Evolutionary conservation across 1,140 invertebrate species (phyloP), one percentile per base, ranked within the genome.

Genomic region (Pseudomyrmex sp.): DNA sequence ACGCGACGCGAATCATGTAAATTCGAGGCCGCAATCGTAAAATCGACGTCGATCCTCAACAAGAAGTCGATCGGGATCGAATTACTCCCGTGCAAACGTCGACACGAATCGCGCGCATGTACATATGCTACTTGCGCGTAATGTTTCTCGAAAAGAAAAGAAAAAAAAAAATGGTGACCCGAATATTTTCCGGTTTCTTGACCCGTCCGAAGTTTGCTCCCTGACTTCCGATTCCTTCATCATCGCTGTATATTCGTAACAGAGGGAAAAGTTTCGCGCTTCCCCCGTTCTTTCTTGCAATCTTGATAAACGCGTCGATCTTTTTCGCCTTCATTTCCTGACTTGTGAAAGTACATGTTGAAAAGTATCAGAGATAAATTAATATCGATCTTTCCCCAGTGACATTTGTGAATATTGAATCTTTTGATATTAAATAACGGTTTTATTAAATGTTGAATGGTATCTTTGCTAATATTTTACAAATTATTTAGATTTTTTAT

Each of bases 21-120:
- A 92, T 93, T 90, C 84, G 35, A 35, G 86, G 66, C 65, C 70
- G 84, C 59, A 86, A 90, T 91, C 91, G 83, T 92, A 92, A 93
- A 93, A 86, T 87, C 91, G 91, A 92, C 35, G 35, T 35, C 35
- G 35, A 35, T 35, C 5, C 5, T 7, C 35, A 88, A 90, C 80
- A 69, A 87, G 85, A 84, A 89, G 26, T 62, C 61, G 66, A 61
- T 61, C 20, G 3, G 12, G 1, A 56, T 35, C 10, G 52, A 59
- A 82, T 82, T 12, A 54, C 76, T 35, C 63, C 2, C 76, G 44
- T 13, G 18, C 7, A 12, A 18, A 48, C 18, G 44, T 35, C 58
- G 56, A 46, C 54, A 10, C 23, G 59, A 35, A 35, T 35, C 20
- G n/a, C 50, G 9, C 58, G 13, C 26, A 23, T n/a, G 26, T 65